phyloP scores from a whole-genome alignment of 2,888 invertebrate genomes.

The Tholera decimalis region DNA sequence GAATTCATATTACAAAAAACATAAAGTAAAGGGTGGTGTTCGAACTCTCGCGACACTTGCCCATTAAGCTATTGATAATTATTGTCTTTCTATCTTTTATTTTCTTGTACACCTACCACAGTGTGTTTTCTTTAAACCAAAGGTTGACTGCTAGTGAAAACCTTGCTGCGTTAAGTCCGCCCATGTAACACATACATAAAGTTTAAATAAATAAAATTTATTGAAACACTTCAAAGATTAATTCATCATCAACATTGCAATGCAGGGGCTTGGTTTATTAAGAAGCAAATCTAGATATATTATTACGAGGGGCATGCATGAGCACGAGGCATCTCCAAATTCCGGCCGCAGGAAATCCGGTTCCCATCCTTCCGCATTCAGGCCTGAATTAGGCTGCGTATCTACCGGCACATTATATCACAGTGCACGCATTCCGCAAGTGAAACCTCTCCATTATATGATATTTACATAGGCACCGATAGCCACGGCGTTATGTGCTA shows the following conservation, averaged over 20 bases:
- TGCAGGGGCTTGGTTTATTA: background rate
- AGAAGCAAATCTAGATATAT: background rate
- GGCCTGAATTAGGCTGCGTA: slow-evolving; percentile 5
- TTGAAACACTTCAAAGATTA: background rate
- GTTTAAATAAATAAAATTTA: too few species aligned
- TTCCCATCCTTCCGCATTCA: slow-evolving; percentile 29
- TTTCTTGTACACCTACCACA: too few species aligned
- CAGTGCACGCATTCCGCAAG: slow-evolving; percentile 39
- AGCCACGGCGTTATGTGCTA: slow-evolving; percentile 16
- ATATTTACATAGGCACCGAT: slow-evolving; percentile 41
- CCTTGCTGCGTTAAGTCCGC: too few species aligned
- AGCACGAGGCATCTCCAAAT: slow-evolving; percentile 4
- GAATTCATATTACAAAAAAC: too few species aligned
- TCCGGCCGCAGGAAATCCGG: slow-evolving; percentile 28
- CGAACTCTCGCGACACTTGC: too few species aligned
- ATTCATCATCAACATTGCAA: background rate
- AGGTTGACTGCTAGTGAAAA: too few species aligned
- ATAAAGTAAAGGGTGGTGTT: too few species aligned
- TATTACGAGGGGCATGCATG: background rate
- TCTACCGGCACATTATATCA: slow-evolving; percentile 38
- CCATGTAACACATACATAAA: too few species aligned
- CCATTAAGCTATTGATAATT: too few species aligned
- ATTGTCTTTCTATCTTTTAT: too few species aligned
- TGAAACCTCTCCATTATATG: slow-evolving; percentile 39
- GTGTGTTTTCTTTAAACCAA: too few species aligned